Evolutionary conservation across 2,888 invertebrate genomes (phyloP).

Genomic region (Rhagophthalmus giganteus): DNA sequence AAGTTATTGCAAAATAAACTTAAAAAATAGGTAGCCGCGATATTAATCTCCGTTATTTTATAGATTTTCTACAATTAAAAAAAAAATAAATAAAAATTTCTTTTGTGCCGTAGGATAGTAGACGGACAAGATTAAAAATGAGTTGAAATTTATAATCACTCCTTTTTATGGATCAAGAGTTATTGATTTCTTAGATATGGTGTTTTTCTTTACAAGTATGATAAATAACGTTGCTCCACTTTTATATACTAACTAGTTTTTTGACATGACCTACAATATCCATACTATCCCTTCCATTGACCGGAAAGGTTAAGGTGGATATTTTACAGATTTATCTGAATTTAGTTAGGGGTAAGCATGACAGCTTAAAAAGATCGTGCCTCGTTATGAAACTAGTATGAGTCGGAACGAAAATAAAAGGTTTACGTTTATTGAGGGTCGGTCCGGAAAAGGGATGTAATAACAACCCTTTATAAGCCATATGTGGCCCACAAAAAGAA

Average conservation of each 20-base stretch:
- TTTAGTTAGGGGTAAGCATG: conserved; percentile 36
- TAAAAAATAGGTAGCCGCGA: too few relatives aligned
- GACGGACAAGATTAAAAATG: conserved; percentile 5
- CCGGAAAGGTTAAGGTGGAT: conserved; percentile 13
- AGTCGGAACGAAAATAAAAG: conserved; percentile 44
- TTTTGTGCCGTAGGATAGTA: conserved; percentile 1
- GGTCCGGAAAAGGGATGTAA: conserved; percentile 50
- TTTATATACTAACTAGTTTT: conserved; percentile 17
- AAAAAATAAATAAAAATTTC: conserved; percentile 4
- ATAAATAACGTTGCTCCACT: conserved; percentile 21
- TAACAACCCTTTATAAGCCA: conserved; percentile 50
- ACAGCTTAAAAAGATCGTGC: conserved; percentile 37
- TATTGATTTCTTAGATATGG: conserved; percentile 29
- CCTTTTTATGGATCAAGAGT: conserved; percentile 24
- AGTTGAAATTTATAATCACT: conserved; percentile 21
- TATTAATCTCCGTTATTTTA: too few relatives aligned
- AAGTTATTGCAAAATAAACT: too few relatives aligned
- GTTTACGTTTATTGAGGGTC: conserved; percentile 37
- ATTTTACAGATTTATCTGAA: conserved; percentile 35
- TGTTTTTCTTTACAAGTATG: conserved; percentile 17
- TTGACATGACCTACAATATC: conserved; percentile 6
- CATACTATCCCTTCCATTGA: conserved; percentile 1
- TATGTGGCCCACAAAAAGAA: conserved; percentile 47
- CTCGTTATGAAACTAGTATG: conserved; percentile 37
- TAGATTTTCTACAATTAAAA: not conserved